Conservation (phyloP, 2,888 invertebrate species). For the Mimachlamys varia region DNA sequence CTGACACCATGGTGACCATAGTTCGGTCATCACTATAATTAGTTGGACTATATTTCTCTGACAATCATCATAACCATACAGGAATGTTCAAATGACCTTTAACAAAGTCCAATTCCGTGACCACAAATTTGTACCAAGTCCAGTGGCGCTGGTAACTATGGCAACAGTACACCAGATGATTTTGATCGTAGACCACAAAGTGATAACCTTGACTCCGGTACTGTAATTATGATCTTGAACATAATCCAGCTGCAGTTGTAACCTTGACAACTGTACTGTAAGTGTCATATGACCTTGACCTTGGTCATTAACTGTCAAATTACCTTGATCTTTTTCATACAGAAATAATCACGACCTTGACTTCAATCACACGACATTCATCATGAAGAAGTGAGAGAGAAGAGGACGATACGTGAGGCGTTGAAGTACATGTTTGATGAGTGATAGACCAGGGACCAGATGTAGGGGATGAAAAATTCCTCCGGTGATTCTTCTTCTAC, state of each 20-base stretch:
- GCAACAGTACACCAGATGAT: no score
- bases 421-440: constrained; percentile 84
- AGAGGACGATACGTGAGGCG: constrained; percentile 77
- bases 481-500: constrained; percentile 99
- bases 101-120: no score
- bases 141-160: no score
- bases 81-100: no score
- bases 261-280: neutral
- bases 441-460: constrained; percentile 93
- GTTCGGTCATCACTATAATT: no score
- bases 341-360: neutral
- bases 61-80: no score
- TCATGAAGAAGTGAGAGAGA: constrained; percentile 67
- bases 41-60: no score
- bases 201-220: no score
- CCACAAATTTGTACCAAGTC: no score
- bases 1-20: no score
- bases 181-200: no score
- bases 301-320: neutral
- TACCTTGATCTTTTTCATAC: neutral
- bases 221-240: no score
- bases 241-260: neutral
- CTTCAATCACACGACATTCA: neutral
- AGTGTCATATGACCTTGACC: neutral
- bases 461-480: constrained; percentile 99